Base-by-base conservation (phyloP, 2,888 invertebrate species). In the Drosophila ezoana region DNA sequence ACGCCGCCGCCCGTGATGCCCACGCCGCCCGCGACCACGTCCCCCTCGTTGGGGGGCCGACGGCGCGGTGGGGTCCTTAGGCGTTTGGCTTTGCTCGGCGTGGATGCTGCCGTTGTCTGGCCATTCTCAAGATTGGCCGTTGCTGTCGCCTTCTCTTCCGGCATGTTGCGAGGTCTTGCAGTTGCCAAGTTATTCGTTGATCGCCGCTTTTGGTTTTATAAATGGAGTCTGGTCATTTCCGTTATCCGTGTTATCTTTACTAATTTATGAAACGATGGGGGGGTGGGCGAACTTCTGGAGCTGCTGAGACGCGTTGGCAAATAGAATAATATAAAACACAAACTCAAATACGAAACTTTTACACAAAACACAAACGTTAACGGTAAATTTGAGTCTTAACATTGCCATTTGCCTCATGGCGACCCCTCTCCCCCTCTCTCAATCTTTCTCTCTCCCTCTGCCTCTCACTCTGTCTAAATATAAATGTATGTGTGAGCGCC, bases 1-100 rank as follows among this genome's bases (percentile, higher is more conserved):
- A 90, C 85, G 48, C 84, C 87, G 13, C 84, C 90, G 10, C 81
- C 84, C 14, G 83, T 83, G 60, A 78, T 84, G 48, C 84, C 80
- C 6, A 79, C 76, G 18, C 80, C 75, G 0, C 83, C 83, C 16
- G 81, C 79, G 4, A 79, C 85, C 35, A 73, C 76, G 28, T 80
- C 87, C 54, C 66, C 64, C 23, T 76, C 86, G 23, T 79, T 65
- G n/a, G 71, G 71, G 10, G 71, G 75, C 1, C 84, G 70, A 1
- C 84, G 79, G 0, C 84, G 79, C 4, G 64, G 70, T 23, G 77
- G 70, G 9, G 79, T 81, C 56, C 63, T 82, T 43, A 72, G 76
- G 8, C 76, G 79, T 48, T 79, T 81, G 35, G 64, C 43, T 47
- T 73, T 79, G 56, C 54, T 83, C 32, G 81, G 76, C 33, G 81